These are phyloP conservation scores for Channa argus DNA, from an alignment of 2,113 vertebrate species.

Conservation along the genomic window DNA sequence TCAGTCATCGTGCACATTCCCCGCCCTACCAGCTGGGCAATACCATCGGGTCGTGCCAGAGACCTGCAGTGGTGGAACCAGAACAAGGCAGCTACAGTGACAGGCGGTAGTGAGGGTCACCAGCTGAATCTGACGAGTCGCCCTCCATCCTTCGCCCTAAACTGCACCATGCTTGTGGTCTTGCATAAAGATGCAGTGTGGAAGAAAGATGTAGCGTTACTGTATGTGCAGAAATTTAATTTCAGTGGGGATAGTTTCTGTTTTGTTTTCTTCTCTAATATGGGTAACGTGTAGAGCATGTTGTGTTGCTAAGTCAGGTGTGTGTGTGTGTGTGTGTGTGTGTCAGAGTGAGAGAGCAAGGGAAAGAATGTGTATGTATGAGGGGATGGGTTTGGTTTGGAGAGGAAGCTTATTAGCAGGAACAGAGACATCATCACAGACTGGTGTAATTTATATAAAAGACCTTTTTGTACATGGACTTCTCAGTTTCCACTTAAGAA, in stretches of 20 bases:
- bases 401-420: conserved; percentile 79
- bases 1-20: conserved; percentile 74
- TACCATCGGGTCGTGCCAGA: conserved; percentile 37
- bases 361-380: conserved; percentile 26
- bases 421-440: conserved; percentile 82
- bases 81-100: conserved; percentile 96
- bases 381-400: conserved; percentile 46
- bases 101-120: conserved; percentile 61
- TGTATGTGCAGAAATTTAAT: conserved; percentile 74
- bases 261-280: conserved; percentile 69
- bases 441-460: conserved; percentile 78
- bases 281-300: conserved; percentile 92
- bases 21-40: conserved; percentile 51
- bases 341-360: not conserved
- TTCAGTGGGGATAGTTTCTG: conserved; percentile 58
- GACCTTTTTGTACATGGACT: conserved; percentile 79
- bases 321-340: conserved; percentile 10
- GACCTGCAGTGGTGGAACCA: conserved; percentile 78
- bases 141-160: conserved; percentile 45
- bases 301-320: conserved; percentile 84
- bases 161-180: conserved; percentile 83
- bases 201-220: conserved; percentile 66
- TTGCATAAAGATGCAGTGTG: conserved; percentile 58
- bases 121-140: conserved; percentile 27
- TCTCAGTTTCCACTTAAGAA: conserved; percentile 74